Percentiles rank a stretch among this genome's conserved stretches.
These are phyloP conservation scores for Pseudococcus jackbeardsleyi DNA, from an alignment of 2,888 invertebrate genomes.

Conservation along the genomic window DNA sequence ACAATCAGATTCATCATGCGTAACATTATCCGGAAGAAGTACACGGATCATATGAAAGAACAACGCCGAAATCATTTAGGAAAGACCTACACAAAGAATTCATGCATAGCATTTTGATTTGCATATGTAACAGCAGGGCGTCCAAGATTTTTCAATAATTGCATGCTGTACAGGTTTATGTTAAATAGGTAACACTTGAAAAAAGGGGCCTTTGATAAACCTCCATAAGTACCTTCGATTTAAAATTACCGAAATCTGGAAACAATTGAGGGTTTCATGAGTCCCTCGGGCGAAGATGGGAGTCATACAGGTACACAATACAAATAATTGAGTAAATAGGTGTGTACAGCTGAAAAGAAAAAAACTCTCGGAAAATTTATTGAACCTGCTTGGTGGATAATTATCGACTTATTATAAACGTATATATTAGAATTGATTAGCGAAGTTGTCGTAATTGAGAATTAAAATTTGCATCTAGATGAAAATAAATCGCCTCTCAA, in stretches of 20 bases:
- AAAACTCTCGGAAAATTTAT: not conserved
- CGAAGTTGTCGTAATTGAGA: not conserved
- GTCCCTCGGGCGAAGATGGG: too few species aligned
- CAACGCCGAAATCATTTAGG: not conserved
- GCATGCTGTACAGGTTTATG: not conserved
- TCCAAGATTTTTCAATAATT: not conserved
- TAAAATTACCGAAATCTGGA: too few species aligned
- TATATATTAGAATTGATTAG: conserved; percentile 40
- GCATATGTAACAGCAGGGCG: not conserved
- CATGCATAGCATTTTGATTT: not conserved
- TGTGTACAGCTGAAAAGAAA: not conserved
- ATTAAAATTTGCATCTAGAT: conserved; percentile 61
- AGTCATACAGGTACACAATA: too few species aligned
- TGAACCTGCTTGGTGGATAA: not conserved
- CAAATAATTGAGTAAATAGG: not conserved
- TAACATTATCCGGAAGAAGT: conserved; percentile 55
- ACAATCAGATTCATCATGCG: conserved; percentile 31
- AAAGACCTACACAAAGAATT: conserved; percentile 12
- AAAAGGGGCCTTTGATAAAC: too few species aligned
- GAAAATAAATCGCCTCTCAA: conserved; percentile 41
- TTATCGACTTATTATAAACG: conserved; percentile 29
- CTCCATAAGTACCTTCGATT: not conserved
- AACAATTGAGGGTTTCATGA: too few species aligned
- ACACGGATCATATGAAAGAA: conserved; percentile 1
- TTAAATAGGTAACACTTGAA: not conserved